A percentile compares a stretch with the other conserved stretches of the same genome.
These are phyloP conservation scores for Aradus depressus DNA, from an alignment of 2,888 invertebrate genomes.

Conservation along the genomic window DNA sequence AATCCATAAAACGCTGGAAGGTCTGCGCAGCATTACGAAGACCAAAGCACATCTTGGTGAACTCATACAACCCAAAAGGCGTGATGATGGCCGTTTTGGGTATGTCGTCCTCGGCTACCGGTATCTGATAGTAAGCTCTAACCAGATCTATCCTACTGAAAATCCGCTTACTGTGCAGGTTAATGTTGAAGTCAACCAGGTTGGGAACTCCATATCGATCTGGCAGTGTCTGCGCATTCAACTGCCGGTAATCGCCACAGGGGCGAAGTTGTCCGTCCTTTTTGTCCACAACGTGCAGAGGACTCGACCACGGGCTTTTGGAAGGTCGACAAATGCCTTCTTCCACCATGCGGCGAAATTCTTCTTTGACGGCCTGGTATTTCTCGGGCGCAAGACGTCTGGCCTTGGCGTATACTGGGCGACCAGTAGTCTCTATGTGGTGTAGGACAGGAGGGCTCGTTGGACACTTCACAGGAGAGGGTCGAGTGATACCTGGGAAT, in stretches of 20 bases:
- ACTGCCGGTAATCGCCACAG: constrained; percentile 36
- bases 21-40: constrained; percentile 28
- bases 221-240: constrained; percentile 31
- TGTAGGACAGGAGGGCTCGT: constrained; percentile 13
- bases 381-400: constrained; percentile 33
- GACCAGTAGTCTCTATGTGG: constrained; percentile 33
- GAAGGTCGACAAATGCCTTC: constrained; percentile 32
- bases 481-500: constrained; percentile 13
- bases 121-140: constrained; percentile 33
- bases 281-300: constrained; percentile 33
- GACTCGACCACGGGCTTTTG: constrained; percentile 33
- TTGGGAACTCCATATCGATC: constrained; percentile 33
- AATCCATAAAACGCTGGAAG: constrained; percentile 31
- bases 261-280: constrained; percentile 32
- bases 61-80: constrained; percentile 25
- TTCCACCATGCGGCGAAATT: constrained; percentile 32
- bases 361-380: constrained; percentile 30
- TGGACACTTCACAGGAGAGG: not conserved
- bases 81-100: constrained; percentile 31
- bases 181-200: constrained; percentile 32
- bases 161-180: constrained; percentile 29
- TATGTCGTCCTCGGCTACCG: constrained; percentile 27
- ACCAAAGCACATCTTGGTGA: constrained; percentile 25
- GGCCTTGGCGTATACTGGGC: constrained; percentile 31
- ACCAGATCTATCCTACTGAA: constrained; percentile 34